phyloP scores from a whole-genome alignment of 2,888 invertebrate species.

The Nesidiocoris tenuis region DNA sequence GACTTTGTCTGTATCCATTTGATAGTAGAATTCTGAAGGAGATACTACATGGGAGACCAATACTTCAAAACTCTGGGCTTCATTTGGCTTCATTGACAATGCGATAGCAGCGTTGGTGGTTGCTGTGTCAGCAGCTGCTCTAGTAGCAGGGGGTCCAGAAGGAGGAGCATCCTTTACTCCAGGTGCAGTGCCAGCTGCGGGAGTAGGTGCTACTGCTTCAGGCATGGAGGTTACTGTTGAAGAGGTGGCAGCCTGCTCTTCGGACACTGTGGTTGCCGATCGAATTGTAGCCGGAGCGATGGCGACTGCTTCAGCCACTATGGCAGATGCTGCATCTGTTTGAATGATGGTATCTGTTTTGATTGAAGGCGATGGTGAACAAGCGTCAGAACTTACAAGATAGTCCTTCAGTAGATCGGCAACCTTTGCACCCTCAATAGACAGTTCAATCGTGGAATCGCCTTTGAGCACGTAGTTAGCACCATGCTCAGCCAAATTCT shows the following conservation, averaged over 20 bases:
- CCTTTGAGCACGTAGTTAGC: not conserved
- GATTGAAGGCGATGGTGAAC: not conserved
- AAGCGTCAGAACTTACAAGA: not conserved
- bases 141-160: not conserved
- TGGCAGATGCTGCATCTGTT: not conserved
- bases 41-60: conserved; percentile 7
- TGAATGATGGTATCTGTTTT: not conserved
- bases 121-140: not conserved
- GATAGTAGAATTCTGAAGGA: conserved; percentile 25
- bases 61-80: not conserved
- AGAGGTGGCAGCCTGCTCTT: not conserved
- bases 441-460: not conserved
- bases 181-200: too few species aligned
- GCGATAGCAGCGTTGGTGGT: not conserved
- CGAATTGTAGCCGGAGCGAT: not conserved
- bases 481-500: conserved; percentile 13
- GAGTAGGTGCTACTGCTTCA: not conserved
- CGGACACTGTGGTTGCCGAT: not conserved
- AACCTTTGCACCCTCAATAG: not conserved
- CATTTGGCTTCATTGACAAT: not conserved
- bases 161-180: not conserved
- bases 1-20: not conserved
- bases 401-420: conserved; percentile 1
- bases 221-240: not conserved
- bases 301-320: not conserved